A percentile compares a stretch with the other conserved stretches of the same genome.
Evolutionary conservation across 2,888 invertebrate genomes (phyloP).

Genomic region (Diachrysia chrysitis): DNA sequence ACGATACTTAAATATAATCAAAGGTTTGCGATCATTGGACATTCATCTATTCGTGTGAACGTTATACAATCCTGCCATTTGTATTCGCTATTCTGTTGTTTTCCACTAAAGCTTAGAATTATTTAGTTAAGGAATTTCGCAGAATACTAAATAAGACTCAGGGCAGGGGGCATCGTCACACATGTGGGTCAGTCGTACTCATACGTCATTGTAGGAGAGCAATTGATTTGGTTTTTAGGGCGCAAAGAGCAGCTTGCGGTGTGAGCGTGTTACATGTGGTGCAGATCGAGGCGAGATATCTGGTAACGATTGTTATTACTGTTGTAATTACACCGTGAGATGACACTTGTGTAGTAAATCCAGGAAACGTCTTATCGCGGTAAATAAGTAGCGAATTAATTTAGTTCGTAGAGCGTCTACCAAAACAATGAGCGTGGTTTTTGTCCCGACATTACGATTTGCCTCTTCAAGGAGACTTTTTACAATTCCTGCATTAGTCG

Average conservation of each 20-base stretch:
- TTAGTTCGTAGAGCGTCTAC: constrained; percentile 26
- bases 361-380: constrained; percentile 28
- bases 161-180: constrained; percentile 62
- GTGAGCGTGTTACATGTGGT: constrained; percentile 65
- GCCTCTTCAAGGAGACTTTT: constrained; percentile 34
- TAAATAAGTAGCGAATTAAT: constrained; percentile 32
- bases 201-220: constrained; percentile 55
- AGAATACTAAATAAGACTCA: constrained; percentile 56
- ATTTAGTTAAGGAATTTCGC: constrained; percentile 38
- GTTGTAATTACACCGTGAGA: constrained; percentile 64
- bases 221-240: constrained; percentile 71
- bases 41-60: constrained; percentile 44
- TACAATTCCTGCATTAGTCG: constrained; percentile 19
- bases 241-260: constrained; percentile 70
- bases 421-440: constrained; percentile 41
- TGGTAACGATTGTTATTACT: constrained; percentile 55
- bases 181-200: constrained; percentile 60
- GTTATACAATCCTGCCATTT: constrained; percentile 31
- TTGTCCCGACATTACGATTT: constrained; percentile 30
- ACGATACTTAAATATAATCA: constrained; percentile 45
- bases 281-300: constrained; percentile 62
- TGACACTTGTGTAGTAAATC: constrained; percentile 56
- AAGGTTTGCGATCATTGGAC: constrained; percentile 37
- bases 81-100: constrained; percentile 19
- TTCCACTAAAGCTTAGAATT: constrained; percentile 18